Base-by-base conservation (phyloP, 1,140 invertebrate species). In the Leptinotarsa texana region DNA sequence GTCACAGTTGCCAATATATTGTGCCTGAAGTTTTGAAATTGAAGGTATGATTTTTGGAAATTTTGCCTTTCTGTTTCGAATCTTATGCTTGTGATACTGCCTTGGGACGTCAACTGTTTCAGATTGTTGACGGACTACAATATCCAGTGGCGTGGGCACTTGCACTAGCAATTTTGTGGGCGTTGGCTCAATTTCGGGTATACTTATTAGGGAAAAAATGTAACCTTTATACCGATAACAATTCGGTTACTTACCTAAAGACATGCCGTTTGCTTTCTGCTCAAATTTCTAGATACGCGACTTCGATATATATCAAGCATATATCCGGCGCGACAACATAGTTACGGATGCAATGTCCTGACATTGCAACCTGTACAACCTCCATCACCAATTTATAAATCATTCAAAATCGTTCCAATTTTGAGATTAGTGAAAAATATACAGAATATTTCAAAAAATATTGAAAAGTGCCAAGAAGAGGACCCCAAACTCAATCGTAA, bases 271-370 rank as follows among this genome's bases (percentile, higher is more conserved):
- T 70, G 47, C n/a, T 70, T 8, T 70, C 42, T 1, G 18, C 69
- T 15, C 42, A 17, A 6, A 70, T 70, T 57, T 70, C 69, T 13
- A 24, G 18, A 13, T 70, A 48, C 69, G 33, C 22, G 69, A 70
- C 51, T 70, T 70, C 47, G 69, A 70, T 8, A n/a, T 70, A 70
- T 8, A n/a, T 70, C 6, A 70, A 48, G 42, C 42, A 70, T 69
- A 69, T 69, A 17, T 27, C 68, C 3, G 69, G 42, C 5, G 17
- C 11, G 13, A 48, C 42, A 70, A 70, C 47, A 48, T 70, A 4
- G 47, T 70, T 48, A 8, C 42, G 15, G 69, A 70, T 48, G 42
- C 69, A 17, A n/a, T 70, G 51, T 70, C 69, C 21, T 17, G 69
- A 8, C 21, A 70, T 70, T 18, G 48, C 6, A 48, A n/a, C n/a